phyloP scores from a whole-genome alignment of 2,888 invertebrate species.

The Aquatica leii region DNA sequence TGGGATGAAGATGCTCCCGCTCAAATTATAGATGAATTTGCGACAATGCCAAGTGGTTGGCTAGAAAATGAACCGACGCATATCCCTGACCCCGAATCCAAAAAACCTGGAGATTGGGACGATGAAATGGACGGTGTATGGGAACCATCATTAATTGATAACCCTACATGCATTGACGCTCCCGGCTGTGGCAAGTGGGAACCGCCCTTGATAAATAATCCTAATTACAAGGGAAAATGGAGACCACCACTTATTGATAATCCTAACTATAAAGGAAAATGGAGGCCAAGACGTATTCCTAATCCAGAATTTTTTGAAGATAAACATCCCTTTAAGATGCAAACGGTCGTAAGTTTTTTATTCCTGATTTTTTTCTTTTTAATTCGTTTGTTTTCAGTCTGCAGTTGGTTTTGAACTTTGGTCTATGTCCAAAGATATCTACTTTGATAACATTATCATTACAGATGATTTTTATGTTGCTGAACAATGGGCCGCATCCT shows the following conservation, averaged over 20 bases:
- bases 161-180: conserved; percentile 79
- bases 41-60: conserved; percentile 90
- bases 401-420: conserved; percentile 97
- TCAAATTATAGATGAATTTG: conserved; percentile 85
- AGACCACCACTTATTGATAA: conserved; percentile 87
- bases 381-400: conserved; percentile 64
- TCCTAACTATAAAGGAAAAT: conserved; percentile 95
- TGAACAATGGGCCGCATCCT: conserved; percentile 80
- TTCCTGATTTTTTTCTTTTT: neutral
- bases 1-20: conserved; percentile 97
- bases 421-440: conserved; percentile 95
- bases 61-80: conserved; percentile 89
- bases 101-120: conserved; percentile 96
- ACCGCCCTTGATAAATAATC: conserved; percentile 85
- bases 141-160: conserved; percentile 94
- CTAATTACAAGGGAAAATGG: conserved; percentile 94
- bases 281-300: conserved; percentile 85
- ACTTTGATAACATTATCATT: conserved; percentile 95
- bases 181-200: conserved; percentile 89
- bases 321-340: conserved; percentile 88
- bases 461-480: conserved; percentile 84
- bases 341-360: conserved; percentile 82
- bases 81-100: conserved; percentile 85
- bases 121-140: conserved; percentile 98
- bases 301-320: conserved; percentile 96